Evolutionary conservation across 2,797 vertebrate genomes (phyloP), one percentile per base, ranked within the genome.

Genomic region (Enteromius treurensis): DNA sequence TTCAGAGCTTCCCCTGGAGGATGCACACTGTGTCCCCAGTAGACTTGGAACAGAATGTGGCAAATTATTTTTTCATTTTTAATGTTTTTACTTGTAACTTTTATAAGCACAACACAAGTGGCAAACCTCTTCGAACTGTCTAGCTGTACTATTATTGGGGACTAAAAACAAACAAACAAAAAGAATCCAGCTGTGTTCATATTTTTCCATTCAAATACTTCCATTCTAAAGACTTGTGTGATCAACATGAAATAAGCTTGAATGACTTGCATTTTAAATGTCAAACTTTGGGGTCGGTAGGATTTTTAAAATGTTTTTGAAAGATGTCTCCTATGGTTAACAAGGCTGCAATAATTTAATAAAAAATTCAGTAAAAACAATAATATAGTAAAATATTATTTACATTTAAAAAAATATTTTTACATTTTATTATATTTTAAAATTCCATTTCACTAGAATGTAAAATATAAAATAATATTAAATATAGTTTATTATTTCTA

Each of bases 11-110:
- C 49, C 34, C 34, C 65, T 14, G 51, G 47, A 76, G 67, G 67
- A 29, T 45, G 51, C 23, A 58, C 65, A 42, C 51, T 37, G 26
- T 64, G 55, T 74, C 29, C 58, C 29, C 14, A 64, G 64, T 51
- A 65, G 42, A 32, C 21, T 60, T 47, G 40, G 23, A 19, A 11
- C 62, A 49, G 53, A 51, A 34, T 81, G 55, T 3, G 29, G 42
- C 55, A 51, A 75, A 76, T 47, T 77, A 70, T n/a, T n/a, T 58
- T 81, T 60, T 47, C n/a, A 42, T 34, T 55, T 37, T 37, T 74
- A 9, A 51, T 40, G 45, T 23, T 47, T 42, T 40, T 40, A 1
- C 32, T 60, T 60, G 23, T 32, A 29, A 14, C 23, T 26, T 67
- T 67, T 37, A 37, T 17, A 26, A 60, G 14, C 53, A 42, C 13